Base-by-base conservation (phyloP, 2,113 vertebrate genomes). In the Archilochus colubris region DNA sequence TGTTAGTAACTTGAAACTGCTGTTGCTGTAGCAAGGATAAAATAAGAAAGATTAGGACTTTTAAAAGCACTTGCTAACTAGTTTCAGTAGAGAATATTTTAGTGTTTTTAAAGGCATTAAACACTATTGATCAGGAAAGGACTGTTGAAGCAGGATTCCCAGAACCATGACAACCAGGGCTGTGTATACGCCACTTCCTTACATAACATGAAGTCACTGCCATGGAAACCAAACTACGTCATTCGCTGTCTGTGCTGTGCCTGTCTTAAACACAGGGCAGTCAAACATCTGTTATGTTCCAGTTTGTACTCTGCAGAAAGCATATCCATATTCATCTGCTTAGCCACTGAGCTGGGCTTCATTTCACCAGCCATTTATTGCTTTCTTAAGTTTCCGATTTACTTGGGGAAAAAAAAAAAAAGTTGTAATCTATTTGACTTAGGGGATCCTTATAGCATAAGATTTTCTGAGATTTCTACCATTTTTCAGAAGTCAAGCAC, bases 221-320 rank as follows among this genome's bases (percentile, higher is more conserved):
- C 94, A 95, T 81, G 92, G 96, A 91, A 97, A 97, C 92, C n/a
- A 66, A 91, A 84, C 53, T 17, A 69, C 63, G 89, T 86, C 93
- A 85, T 59, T n/a, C 25, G 72, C 85, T 68, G 73, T 23, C 61
- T 46, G 16, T 53, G 12, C 67, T 67, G 23, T 2, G 9, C 61
- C 74, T 20, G 7, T 28, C 88, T 70, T 53, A 38, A 93, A 78
- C 58, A 53, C n/a, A 30, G 68, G 40, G 38, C 57, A 69, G 27
- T 14, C 82, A 63, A 68, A 79, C 87, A 66, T 58, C 84, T 75
- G 73, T 19, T 46, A n/a, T 0, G 14, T 24, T 75, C 50, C 31
- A 44, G 77, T 73, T 38, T 43, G 58, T 25, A 51, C 20, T 7
- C 43, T 30, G 62, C 58, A 87, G 43, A 86, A 62, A 28, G 2